These are phyloP conservation scores for Luperina nickerlii DNA, from an alignment of 2,888 invertebrate genomes.

Conservation along the genomic window DNA sequence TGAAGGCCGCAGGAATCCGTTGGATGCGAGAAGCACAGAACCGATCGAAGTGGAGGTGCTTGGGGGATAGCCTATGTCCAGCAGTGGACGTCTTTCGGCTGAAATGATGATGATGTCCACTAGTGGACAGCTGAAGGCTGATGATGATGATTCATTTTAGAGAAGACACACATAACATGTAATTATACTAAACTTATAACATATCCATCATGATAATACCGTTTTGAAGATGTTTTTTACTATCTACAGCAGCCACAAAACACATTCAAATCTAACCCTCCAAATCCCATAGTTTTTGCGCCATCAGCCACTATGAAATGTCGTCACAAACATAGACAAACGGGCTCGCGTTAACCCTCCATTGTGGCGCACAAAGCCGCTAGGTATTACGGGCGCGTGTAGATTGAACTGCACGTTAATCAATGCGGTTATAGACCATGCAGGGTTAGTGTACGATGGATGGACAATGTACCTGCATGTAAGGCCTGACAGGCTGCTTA, in stretches of 20 bases:
- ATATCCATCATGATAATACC: background rate
- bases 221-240: background rate
- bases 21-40: too few species aligned
- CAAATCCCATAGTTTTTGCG: slow-evolving; percentile 25
- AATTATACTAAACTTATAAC: background rate
- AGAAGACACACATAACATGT: background rate
- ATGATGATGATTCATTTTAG: background rate
- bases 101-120: too few species aligned
- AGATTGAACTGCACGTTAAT: slow-evolving; percentile 59
- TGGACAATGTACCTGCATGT: slow-evolving; percentile 1
- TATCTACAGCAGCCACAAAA: background rate
- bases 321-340: slow-evolving; percentile 62
- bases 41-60: too few species aligned
- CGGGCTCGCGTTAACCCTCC: slow-evolving; percentile 63
- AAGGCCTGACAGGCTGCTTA: too few species aligned
- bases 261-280: slow-evolving; percentile 8
- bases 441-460: slow-evolving; percentile 1
- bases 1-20: too few species aligned
- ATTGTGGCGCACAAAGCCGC: slow-evolving; percentile 70
- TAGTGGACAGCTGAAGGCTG: too few species aligned
- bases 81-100: too few species aligned
- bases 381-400: slow-evolving; percentile 56
- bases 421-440: slow-evolving; percentile 31
- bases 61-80: too few species aligned
- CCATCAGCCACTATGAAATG: slow-evolving; percentile 16